These are phyloP conservation scores for Eurystomus glaucurus DNA, from an alignment of 2,797 vertebrate species.

Conservation along the genomic window DNA sequence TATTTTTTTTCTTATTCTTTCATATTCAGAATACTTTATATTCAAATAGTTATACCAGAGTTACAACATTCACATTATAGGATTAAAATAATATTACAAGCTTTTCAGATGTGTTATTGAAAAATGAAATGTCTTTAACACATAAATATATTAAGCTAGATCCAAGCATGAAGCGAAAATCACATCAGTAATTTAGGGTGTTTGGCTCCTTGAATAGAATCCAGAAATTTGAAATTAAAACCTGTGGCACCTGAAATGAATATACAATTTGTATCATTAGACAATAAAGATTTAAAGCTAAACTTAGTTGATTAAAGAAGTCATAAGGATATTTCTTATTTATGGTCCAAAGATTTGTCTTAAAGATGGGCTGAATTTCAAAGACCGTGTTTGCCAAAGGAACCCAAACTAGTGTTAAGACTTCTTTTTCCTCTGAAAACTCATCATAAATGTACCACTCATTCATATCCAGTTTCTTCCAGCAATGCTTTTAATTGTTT, in stretches of 20 bases:
- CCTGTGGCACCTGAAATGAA: not conserved
- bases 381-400: not conserved
- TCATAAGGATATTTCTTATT: not conserved
- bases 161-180: not conserved
- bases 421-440: not conserved
- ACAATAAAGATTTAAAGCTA: not conserved
- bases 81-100: too few species aligned
- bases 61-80: too few species aligned
- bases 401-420: not conserved
- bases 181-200: not conserved
- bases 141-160: not conserved
- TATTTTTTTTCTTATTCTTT: not conserved
- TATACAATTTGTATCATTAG: not conserved
- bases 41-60: not conserved
- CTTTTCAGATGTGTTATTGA: not conserved
- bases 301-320: not conserved
- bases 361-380: not conserved
- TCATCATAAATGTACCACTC: not conserved
- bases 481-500: not conserved
- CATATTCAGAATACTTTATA: not conserved
- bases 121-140: not conserved
- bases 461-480: not conserved
- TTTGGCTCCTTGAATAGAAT: not conserved
- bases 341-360: not conserved
- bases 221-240: not conserved